Percentiles rank a stretch among this genome's conserved stretches.
phyloP scores from a whole-genome alignment of 2,113 vertebrate genomes.

The Nicator chloris region DNA sequence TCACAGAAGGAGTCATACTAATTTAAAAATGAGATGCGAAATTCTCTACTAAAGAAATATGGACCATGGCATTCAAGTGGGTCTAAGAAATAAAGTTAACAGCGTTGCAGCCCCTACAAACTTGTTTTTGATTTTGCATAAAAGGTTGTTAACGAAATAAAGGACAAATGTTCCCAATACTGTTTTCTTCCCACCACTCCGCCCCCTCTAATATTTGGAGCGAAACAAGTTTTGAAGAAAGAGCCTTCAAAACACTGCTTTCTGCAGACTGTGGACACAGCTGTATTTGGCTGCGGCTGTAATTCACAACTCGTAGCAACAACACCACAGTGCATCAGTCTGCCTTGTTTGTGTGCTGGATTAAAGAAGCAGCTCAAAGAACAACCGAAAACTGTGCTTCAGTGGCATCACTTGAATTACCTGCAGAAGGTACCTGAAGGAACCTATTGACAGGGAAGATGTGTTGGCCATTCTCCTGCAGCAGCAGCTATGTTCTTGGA shows the following conservation, averaged over 20 bases:
- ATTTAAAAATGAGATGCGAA: not conserved
- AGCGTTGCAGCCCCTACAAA: not conserved
- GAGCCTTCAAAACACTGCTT: fast-evolving
- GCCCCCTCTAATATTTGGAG: not conserved
- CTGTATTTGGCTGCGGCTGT: not conserved
- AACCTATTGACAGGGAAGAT: not conserved
- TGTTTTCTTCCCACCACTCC: not conserved
- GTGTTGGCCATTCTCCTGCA: not conserved
- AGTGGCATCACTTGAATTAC: not conserved
- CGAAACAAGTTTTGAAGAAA: not conserved
- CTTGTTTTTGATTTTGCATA: not conserved
- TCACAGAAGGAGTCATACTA: not conserved
- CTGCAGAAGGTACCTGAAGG: not conserved
- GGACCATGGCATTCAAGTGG: not conserved
- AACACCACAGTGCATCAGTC: fast-evolving
- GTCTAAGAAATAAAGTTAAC: not conserved
- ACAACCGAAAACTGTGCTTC: not conserved
- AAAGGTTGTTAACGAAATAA: not conserved
- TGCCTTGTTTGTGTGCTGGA: fast-evolving
- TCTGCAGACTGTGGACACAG: not conserved
- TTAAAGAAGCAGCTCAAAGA: not conserved
- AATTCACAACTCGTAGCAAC: not conserved
- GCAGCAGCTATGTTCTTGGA: not conserved
- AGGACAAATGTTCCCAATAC: not conserved
- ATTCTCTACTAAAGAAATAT: not conserved